phyloP scores from a whole-genome alignment of 2,113 vertebrate genomes.

The Dunckerocampus dactyliophorus region DNA sequence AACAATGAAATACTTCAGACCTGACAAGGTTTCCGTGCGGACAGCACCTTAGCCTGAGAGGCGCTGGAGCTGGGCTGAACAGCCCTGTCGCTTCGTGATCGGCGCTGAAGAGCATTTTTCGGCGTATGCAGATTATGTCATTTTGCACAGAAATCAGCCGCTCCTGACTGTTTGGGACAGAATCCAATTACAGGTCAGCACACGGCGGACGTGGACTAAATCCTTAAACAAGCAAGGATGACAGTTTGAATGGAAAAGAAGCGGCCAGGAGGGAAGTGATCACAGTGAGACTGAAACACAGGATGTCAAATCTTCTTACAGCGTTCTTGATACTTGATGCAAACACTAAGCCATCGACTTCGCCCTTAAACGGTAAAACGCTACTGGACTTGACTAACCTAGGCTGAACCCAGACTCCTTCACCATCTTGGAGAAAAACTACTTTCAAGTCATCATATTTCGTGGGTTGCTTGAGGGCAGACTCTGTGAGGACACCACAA shows the following conservation, averaged over 20 bases:
- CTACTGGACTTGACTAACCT: slow-evolving; percentile 16
- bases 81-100: no score
- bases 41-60: no score
- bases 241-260: slow-evolving; percentile 7
- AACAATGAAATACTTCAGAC: no score
- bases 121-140: no score
- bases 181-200: slow-evolving; percentile 20
- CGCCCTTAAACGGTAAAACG: slow-evolving; percentile 38
- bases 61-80: no score
- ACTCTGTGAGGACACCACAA: neutral
- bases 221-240: slow-evolving; percentile 16
- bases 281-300: slow-evolving; percentile 36
- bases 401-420: slow-evolving; percentile 21
- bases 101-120: no score
- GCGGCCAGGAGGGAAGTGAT: slow-evolving; percentile 28
- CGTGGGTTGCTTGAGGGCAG: neutral
- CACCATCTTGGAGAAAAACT: no score
- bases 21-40: no score
- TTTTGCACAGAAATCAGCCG: no score
- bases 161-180: slow-evolving; percentile 10
- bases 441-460: neutral
- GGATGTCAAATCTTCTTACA: slow-evolving; percentile 59
- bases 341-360: no score
- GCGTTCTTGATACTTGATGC: slow-evolving; percentile 54
- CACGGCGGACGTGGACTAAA: slow-evolving; percentile 22